Percentiles rank a stretch among this genome's conserved stretches.
Conservation (phyloP, 2,797 vertebrate species). For the Clarias platycephalus region DNA sequence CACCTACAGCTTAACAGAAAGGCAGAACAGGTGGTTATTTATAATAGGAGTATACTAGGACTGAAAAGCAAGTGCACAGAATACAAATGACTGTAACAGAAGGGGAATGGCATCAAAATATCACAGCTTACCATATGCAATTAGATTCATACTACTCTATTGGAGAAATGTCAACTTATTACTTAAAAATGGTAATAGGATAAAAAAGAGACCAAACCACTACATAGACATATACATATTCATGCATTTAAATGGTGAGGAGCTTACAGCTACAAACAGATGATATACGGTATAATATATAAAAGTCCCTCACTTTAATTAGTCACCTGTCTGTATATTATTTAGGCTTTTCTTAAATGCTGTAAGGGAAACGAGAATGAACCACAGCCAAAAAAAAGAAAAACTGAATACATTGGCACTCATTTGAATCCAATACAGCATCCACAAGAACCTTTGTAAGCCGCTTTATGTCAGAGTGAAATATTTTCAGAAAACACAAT, state of each 20-base stretch:
- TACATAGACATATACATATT: not conserved
- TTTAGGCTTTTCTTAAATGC: not conserved
- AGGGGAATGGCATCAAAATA: no score
- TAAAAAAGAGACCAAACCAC: not conserved
- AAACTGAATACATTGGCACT: not conserved
- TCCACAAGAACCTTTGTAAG: not conserved
- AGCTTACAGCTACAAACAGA: not conserved
- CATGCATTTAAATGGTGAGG: not conserved
- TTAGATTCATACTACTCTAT: not conserved
- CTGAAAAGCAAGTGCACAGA: not conserved
- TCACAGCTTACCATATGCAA: not conserved
- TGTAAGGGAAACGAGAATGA: not conserved
- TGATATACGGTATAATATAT: not conserved
- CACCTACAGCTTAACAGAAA: not conserved
- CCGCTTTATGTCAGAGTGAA: slow-evolving; percentile 17
- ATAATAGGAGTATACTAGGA: not conserved
- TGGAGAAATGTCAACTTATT: not conserved
- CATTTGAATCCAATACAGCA: not conserved
- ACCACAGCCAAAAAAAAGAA: not conserved
- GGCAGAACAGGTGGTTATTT: not conserved
- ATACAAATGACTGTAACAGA: not conserved
- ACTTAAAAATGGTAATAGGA: not conserved
- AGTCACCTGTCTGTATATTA: not conserved
- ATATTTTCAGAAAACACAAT: not conserved
- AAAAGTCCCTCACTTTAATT: not conserved